Percentiles rank a stretch among this genome's conserved stretches.
Evolutionary conservation across 2,113 vertebrate genomes (phyloP).

Genomic region (Dasyurus viverrinus): DNA sequence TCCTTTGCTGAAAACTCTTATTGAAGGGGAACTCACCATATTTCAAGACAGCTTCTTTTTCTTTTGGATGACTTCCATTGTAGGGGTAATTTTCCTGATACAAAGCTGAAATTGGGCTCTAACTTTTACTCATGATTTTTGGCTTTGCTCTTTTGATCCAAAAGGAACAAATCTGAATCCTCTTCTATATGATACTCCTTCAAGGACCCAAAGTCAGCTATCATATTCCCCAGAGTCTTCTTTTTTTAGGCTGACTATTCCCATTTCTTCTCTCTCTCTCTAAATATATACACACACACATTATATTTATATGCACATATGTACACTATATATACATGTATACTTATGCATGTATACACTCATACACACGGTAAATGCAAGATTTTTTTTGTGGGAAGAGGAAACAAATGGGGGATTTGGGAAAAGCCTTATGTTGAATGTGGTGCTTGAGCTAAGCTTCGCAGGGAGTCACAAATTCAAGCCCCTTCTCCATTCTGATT

Average conservation of each 20-base stretch:
- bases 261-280: background rate
- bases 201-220: background rate
- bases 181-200: background rate
- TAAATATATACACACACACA: too few relatives aligned
- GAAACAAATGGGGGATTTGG: too few relatives aligned
- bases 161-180: background rate
- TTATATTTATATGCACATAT: too few relatives aligned
- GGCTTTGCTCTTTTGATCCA: background rate
- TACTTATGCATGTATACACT: too few relatives aligned
- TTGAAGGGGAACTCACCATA: background rate
- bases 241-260: background rate
- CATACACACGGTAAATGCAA: too few relatives aligned
- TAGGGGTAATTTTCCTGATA: background rate
- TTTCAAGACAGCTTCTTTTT: background rate
- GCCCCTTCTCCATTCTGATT: background rate
- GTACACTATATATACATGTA: too few relatives aligned
- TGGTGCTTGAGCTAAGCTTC: too few relatives aligned
- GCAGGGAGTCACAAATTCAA: background rate
- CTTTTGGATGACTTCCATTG: background rate
- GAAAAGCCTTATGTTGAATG: too few relatives aligned
- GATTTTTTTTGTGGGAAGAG: too few relatives aligned
- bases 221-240: background rate
- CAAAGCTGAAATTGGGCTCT: background rate
- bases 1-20: background rate
- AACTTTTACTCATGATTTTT: background rate